Evolutionary conservation across 2,888 invertebrate genomes (phyloP).

Genomic region (Tuberolachnus salignus): DNA sequence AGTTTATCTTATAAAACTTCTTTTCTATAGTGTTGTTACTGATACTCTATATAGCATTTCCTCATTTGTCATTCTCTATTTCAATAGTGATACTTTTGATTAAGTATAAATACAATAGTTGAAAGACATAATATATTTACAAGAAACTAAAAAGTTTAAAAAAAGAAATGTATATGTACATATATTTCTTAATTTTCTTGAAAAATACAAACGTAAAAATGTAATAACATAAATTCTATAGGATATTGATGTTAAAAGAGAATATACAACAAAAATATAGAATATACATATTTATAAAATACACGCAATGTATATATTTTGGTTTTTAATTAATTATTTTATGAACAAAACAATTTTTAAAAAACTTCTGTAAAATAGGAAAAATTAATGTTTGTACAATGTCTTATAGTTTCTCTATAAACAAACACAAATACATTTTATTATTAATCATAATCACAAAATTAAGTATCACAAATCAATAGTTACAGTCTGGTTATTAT

Average conservation of each 20-base stretch:
- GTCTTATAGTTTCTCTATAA: neutral
- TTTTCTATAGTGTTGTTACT: too few relatives aligned
- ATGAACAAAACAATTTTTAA: neutral
- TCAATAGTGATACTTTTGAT: too few relatives aligned
- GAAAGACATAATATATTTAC: constrained; percentile 3
- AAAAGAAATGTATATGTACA: neutral
- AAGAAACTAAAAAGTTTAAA: neutral
- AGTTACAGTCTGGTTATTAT: constrained; percentile 4
- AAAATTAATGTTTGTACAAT: neutral
- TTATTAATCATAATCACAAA: constrained; percentile 14
- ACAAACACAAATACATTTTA: neutral
- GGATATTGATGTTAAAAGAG: neutral
- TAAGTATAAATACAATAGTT: too few relatives aligned
- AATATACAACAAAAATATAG: neutral
- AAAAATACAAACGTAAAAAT: neutral
- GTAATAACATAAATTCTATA: neutral
- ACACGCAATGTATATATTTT: neutral
- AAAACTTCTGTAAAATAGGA: constrained; percentile 1
- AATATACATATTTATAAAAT: neutral
- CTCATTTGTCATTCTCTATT: too few relatives aligned
- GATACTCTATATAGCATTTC: too few relatives aligned
- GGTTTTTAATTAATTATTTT: neutral
- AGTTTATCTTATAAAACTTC: too few relatives aligned
- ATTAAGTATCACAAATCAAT: constrained; percentile 29
- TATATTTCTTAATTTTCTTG: neutral